Base-by-base conservation (phyloP, 2,113 vertebrate species). In the Lepus americanus region DNA sequence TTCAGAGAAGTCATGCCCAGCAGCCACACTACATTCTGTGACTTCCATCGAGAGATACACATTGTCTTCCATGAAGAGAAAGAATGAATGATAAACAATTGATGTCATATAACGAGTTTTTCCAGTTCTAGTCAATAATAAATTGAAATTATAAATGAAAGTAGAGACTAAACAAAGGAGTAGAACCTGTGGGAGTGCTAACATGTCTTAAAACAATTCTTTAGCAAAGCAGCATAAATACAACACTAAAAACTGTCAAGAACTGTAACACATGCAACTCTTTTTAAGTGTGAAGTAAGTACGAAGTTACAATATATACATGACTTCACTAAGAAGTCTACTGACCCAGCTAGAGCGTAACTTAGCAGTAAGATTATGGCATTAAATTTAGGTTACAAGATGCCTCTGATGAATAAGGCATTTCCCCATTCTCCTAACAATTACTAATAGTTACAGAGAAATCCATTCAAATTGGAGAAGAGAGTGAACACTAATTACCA, bases 381-480 rank as follows among this genome's bases (percentile, higher is more conserved):
- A 0, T 73, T 53, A 93, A 88, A 85, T 63, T 39, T 53, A 72
- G 44, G 29, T 91, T 91, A 94, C 51, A 90, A 44, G 72, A 80
- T 91, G 53, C 36, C 83, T 78, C 81, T 87, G 94, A 89, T 74
- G 63, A 93, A 92, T 87, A 64, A 89, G 12, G 63, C 7, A 77
- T 61, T 67, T 86, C 76, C 31, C 49, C 53, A n/a, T 67, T 87
- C 91, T 90, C 94, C 81, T 93, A 95, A 90, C 72, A 94, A 95
- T 95, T 93, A 95, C 59, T 53, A 79, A 83, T 79, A 70, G 17
- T 70, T 90, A 95, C 44, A n/a, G 33, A 92, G 67, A 94, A 97
- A 97, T 96, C 94, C 95, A 89, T 92, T 89, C 27, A 73, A 96
- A 93, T 72, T 91, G 87, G 20, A 87, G 79, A 92, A 84, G 49